phyloP scores from a whole-genome alignment of 2,113 vertebrate genomes.

The Ictidomys tridecemlineatus region DNA sequence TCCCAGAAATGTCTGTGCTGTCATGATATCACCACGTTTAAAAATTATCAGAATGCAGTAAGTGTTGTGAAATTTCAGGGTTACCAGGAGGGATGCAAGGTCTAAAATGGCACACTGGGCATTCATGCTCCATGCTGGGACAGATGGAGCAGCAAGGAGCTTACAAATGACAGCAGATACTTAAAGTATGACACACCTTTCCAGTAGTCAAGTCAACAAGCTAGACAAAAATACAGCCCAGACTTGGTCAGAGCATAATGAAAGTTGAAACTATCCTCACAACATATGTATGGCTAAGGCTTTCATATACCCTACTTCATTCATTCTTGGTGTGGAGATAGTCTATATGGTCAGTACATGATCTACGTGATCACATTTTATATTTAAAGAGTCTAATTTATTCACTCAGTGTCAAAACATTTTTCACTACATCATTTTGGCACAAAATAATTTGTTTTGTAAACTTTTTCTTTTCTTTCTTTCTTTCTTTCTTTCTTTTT shows the following conservation, averaged over 20 bases:
- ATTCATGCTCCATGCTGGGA: background rate
- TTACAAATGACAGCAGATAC: background rate
- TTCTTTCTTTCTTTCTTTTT: background rate
- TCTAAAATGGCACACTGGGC: background rate
- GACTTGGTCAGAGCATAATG: background rate
- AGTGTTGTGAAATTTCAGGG: background rate
- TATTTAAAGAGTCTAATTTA: background rate
- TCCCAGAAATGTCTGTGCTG: background rate
- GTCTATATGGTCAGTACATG: accelerated
- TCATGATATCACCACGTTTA: background rate
- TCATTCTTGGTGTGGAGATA: accelerated
- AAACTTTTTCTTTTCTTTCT: accelerated
- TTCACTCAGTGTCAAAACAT: background rate
- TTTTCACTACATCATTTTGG: background rate
- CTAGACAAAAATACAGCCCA: background rate
- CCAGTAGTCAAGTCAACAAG: too few species aligned
- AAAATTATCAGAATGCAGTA: background rate
- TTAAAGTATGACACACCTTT: background rate
- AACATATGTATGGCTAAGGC: accelerated
- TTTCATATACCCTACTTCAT: background rate
- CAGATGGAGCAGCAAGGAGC: background rate
- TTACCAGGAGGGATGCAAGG: background rate
- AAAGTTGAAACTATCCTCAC: background rate
- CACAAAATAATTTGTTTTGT: background rate
- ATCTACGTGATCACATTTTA: background rate